Evolutionary conservation across 2,888 invertebrate genomes (phyloP).

Genomic region (Drosophila subsilvestris): DNA sequence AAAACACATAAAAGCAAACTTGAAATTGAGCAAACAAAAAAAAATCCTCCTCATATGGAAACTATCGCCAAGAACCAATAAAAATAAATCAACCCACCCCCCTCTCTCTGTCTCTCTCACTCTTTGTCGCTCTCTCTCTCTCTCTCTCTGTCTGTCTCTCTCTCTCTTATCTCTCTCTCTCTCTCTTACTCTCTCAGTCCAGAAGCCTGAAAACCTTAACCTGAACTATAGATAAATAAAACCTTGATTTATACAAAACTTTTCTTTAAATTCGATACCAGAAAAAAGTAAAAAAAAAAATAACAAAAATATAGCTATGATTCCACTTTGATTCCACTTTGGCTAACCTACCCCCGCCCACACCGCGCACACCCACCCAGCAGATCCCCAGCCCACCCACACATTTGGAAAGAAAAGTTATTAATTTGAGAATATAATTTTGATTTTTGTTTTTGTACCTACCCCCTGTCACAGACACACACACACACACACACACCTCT

Average conservation of each 20-base stretch:
- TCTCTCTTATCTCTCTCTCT: conserved; percentile 20
- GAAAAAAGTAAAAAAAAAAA: conserved; percentile 10
- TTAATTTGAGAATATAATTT: conserved; percentile 29
- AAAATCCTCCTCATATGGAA: conserved; percentile 36
- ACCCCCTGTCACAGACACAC: neutral
- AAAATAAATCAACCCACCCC: conserved; percentile 9
- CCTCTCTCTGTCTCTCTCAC: conserved; percentile 20
- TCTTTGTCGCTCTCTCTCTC: conserved; percentile 30
- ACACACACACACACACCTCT: conserved; percentile 16
- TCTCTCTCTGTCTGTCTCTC: conserved; percentile 14
- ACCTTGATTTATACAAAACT: conserved; percentile 12
- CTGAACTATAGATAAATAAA: conserved; percentile 16
- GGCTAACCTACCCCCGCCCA: neutral
- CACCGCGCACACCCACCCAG: conserved; percentile 33
- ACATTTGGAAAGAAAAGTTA: conserved; percentile 12
- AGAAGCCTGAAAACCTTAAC: conserved; percentile 31
- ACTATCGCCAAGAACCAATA: conserved; percentile 40
- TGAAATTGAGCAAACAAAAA: conserved; percentile 72
- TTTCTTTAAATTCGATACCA: conserved; percentile 19
- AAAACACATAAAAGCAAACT: conserved; percentile 55
- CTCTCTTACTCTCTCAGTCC: conserved; percentile 9
- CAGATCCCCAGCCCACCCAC: neutral
- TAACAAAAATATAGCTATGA: conserved; percentile 20
- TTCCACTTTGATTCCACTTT: conserved; percentile 18
- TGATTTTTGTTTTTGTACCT: neutral